Evolutionary conservation across 2,888 invertebrate species (phyloP).

Genomic region (Tortricodes alternella): DNA sequence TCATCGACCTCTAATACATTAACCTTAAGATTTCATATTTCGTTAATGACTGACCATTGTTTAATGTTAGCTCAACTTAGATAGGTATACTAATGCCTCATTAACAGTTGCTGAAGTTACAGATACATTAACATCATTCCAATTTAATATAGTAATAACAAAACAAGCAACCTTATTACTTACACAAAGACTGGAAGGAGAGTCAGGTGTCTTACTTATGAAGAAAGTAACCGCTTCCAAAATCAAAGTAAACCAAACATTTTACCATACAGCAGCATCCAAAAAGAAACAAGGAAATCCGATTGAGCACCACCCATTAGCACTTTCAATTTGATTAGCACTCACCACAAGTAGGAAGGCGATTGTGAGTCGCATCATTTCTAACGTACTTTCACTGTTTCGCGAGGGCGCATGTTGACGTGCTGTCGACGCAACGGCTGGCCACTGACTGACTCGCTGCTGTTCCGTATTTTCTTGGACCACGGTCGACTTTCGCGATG

Average conservation of each 20-base stretch:
- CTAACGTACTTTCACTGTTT: slow-evolving; percentile 79
- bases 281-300: slow-evolving; percentile 8
- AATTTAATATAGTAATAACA: no score
- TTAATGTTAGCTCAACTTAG: slow-evolving; percentile 3
- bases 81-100: neutral
- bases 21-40: slow-evolving; percentile 15
- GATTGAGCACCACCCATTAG: slow-evolving; percentile 54
- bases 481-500: slow-evolving; percentile 45
- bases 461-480: slow-evolving; percentile 4
- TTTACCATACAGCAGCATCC: slow-evolving; percentile 5
- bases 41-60: slow-evolving; percentile 23
- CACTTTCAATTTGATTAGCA: slow-evolving; percentile 72
- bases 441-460: slow-evolving; percentile 54
- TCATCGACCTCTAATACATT: slow-evolving; percentile 22
- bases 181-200: slow-evolving; percentile 10
- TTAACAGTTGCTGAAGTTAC: slow-evolving; percentile 13
- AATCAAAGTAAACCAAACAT: neutral
- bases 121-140: slow-evolving; percentile 17
- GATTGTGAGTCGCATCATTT: slow-evolving; percentile 74
- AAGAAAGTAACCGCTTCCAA: neutral
- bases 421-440: slow-evolving; percentile 61
- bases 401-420: slow-evolving; percentile 63
- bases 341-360: slow-evolving; percentile 81
- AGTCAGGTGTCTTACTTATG: slow-evolving; percentile 3
- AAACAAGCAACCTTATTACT: neutral